Evolutionary conservation across 2,888 invertebrate genomes (phyloP), one percentile per base, ranked within the genome.

Genomic region (Ennomos quercinarius): DNA sequence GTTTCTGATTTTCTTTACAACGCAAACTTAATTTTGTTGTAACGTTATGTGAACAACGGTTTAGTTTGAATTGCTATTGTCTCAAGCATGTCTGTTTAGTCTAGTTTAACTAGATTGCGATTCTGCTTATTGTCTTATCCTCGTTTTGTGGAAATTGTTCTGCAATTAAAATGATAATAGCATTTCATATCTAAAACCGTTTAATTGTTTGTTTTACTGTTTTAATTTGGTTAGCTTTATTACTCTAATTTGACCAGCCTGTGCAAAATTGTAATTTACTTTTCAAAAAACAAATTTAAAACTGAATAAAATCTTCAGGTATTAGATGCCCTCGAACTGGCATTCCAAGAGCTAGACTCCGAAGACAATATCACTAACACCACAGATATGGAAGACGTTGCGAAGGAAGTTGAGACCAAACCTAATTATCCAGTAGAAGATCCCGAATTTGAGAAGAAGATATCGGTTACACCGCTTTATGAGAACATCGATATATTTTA

Each of bases 401-500:
- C 57, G 0, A 70, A 66, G 9, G 66, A 67, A 45, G 75, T 75
- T 57, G 74, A 76, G 10, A 67, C 45, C 11, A 67, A 65, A 53
- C 57, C 52, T 9, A 34, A 37, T 12, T 11, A 42, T 17, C 27
- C 60, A 1, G 36, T 55, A 2, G 66, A 76, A 13, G 66, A 83
- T 27, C 68, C 80, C 41, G 80, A 81, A 51, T 81, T 87, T 45
- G 81, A 80, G 43, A 79, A 81, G 61, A 89, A 86, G 73, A 91
- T 91, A 58, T 86, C 93, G 10, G 85, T 89, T 13, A 82, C 94
- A 35, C 94, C 94, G 1, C 78, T 94, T 38, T 95, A 95, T 74
- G 95, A 95, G 72, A 95, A 95, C 67, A 93, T 94, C 48, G 93
- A 94, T 62, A 89, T 94, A 61, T 93, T 94, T 74, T 94, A 93